Conservation (phyloP, 2,113 vertebrate genomes). For the Donacobius atricapilla region DNA sequence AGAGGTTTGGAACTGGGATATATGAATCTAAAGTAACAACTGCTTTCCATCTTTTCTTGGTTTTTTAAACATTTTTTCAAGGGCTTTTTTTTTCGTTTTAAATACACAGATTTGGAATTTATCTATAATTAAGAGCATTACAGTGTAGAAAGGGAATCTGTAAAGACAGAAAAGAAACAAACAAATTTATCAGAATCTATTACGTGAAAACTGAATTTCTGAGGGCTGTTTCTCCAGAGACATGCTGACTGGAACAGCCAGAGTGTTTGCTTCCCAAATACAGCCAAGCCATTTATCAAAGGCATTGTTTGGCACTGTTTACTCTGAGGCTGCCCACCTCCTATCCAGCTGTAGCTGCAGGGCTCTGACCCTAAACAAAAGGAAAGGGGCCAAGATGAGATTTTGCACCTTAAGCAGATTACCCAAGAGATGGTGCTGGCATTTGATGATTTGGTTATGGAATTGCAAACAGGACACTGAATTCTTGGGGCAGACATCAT, state of each 20-base stretch:
- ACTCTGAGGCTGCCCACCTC: background rate
- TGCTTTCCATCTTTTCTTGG: background rate
- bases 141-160: background rate
- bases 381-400: background rate
- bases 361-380: background rate
- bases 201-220: background rate
- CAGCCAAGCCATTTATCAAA: background rate
- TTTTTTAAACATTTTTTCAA: background rate
- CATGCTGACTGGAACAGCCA: background rate
- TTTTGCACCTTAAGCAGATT: background rate
- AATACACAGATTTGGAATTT: background rate
- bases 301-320: background rate
- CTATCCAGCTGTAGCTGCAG: background rate
- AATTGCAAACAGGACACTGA: background rate
- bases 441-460: background rate
- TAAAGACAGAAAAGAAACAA: background rate
- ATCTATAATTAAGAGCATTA: background rate
- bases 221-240: background rate
- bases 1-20: background rate
- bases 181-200: background rate
- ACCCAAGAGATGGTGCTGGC: accelerated
- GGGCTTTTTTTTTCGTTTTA: background rate
- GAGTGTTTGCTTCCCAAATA: background rate
- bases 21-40: background rate
- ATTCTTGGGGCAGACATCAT: accelerated